These are phyloP conservation scores for Amiota mariae DNA, from an alignment of 2,888 invertebrate species.

Conservation along the genomic window DNA sequence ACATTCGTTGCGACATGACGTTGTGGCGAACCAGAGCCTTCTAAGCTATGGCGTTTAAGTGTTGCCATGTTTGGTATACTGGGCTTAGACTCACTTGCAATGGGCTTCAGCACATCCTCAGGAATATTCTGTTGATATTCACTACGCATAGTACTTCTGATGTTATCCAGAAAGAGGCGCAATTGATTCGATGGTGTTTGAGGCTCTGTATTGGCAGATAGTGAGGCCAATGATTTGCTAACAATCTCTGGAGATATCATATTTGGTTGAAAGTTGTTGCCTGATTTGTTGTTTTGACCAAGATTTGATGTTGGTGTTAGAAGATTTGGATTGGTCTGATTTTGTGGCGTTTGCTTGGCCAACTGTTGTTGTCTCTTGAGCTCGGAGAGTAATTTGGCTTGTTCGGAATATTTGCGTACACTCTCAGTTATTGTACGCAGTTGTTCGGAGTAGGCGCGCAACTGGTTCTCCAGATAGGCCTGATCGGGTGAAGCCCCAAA, in stretches of 20 bases:
- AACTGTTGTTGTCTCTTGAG: slow-evolving; percentile 72
- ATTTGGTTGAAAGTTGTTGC: slow-evolving; percentile 63
- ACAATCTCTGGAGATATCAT: slow-evolving; percentile 71
- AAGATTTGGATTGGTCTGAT: slow-evolving; percentile 54
- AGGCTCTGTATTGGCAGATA: slow-evolving; percentile 62
- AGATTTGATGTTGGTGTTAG: slow-evolving; percentile 48
- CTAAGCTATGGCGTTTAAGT: slow-evolving; percentile 47
- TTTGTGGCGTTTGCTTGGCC: slow-evolving; percentile 54
- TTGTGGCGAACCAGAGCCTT: slow-evolving; percentile 30
- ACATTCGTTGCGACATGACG: slow-evolving; percentile 20
- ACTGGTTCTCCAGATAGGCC: slow-evolving; percentile 72
- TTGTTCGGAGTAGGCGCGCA: slow-evolving; percentile 73
- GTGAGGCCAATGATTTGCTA: slow-evolving; percentile 68
- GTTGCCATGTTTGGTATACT: slow-evolving; percentile 25
- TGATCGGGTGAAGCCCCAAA: slow-evolving; percentile 71
- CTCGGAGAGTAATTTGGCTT: slow-evolving; percentile 72
- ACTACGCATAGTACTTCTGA: slow-evolving; percentile 71
- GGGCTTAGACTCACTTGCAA: slow-evolving; percentile 38
- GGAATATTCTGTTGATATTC: slow-evolving; percentile 70
- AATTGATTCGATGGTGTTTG: slow-evolving; percentile 73
- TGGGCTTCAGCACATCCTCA: slow-evolving; percentile 66
- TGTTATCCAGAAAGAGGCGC: slow-evolving; percentile 71
- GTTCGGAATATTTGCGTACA: slow-evolving; percentile 73
- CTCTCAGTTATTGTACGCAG: slow-evolving; percentile 72
- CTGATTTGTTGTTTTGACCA: slow-evolving; percentile 30